Evolutionary conservation across 2,888 invertebrate genomes (phyloP), one percentile per base, ranked within the genome.

Genomic region (Pyrrhia umbra): DNA sequence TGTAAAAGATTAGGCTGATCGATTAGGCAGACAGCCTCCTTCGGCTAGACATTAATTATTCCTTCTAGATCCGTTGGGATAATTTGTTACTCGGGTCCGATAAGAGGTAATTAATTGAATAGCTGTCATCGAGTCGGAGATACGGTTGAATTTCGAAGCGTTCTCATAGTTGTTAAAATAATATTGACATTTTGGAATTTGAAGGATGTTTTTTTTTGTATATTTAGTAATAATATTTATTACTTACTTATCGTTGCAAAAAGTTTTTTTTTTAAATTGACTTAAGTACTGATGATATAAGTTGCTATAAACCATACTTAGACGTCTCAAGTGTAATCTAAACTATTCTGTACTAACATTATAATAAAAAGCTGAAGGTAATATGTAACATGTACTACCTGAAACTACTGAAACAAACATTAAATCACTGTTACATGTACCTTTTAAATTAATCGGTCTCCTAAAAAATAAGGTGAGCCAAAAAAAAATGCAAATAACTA

Each of bases 401-500:
- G n/a, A n/a, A n/a, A n/a, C n/a, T n/a, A n/a, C n/a, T n/a, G n/a
- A n/a, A n/a, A n/a, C n/a, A n/a, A n/a, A n/a, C n/a, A n/a, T n/a
- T n/a, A n/a, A n/a, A n/a, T n/a, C n/a, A n/a, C n/a, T n/a, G n/a
- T n/a, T 34, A 34, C n/a, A 9, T 34, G 34, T 30, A 13, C 34
- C 34, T 34, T 13, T 1, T 0, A 46, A 46, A 23, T 39, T 5
- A 37, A 15, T 1, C 20, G 25, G 3, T 10, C 34, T 21, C 10
- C 6, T 30, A 43, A 10, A 18, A 1, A 20, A 18, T 34, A 3
- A 13, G n/a, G 2, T n/a, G 0, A 20, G 4, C 37, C 16, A 46
- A 57, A 67, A 66, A n/a, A 72, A 61, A 25, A 60, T 71, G 20
- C 49, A 71, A 67, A 51, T 61, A 61, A 54, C 61, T 51, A 58